Base-by-base conservation (phyloP, 1,140 invertebrate genomes). In the Drosophila athabasca region DNA sequence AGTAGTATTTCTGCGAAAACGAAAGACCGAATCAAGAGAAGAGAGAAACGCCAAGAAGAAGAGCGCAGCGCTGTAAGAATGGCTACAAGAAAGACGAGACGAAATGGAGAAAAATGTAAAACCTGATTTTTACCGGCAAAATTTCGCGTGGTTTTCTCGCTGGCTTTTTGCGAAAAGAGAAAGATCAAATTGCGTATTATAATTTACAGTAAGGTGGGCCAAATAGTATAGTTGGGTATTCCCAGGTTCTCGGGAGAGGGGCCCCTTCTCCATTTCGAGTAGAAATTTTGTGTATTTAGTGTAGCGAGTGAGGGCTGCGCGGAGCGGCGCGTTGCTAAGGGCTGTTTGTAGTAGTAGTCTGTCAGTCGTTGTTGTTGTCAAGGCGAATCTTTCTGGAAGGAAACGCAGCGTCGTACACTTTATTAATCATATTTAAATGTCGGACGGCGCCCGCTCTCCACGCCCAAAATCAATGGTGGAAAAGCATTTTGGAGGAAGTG, bases 121-220 rank as follows among this genome's bases (percentile, higher is more conserved):
- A 90, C 87, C 81, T 76, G 87, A 90, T 90, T 90, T 90, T 90
- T 82, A 79, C 85, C 87, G 87, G 87, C 87, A 87, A 90, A 81
- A 82, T 79, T 90, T 89, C 84, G 85, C 87, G 81, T 90, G 81
- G 87, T 90, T 82, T 89, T 82, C 61, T 50, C 61, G 50, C 49
- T 73, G 64, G 60, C 60, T 46, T 49, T 54, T 35, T 76, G 41
- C 26, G 29, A 69, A 69, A 69, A 75, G 62, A 76, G 62, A 76
- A 76, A 79, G 52, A 55, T 29, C 73, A 57, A 65, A 81, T 82
- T 88, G 82, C 82, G 78, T 78, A 78, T 78, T 82, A 82, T 67
- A 82, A 74, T 76, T 76, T 78, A 62, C 65, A 54, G 62, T 59
- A 61, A 22, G 60, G 17, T 66, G 52, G 43, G 24, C 46, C 45